These are phyloP conservation scores for Cheilosia impressa DNA, from an alignment of 2,888 invertebrate species.

Conservation along the genomic window DNA sequence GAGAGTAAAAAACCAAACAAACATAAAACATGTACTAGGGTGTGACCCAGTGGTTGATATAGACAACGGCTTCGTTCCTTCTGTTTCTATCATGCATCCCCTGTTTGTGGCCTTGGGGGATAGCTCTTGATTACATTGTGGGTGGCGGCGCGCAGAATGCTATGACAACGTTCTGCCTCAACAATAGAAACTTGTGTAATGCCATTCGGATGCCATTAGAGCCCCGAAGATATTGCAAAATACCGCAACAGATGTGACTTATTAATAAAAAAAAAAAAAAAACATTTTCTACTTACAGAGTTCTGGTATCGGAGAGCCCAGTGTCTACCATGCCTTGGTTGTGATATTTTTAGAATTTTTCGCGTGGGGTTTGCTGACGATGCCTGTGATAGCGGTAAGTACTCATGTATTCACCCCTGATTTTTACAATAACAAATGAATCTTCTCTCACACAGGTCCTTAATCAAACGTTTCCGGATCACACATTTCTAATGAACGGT, in stretches of 20 bases:
- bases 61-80: slow-evolving; percentile 35
- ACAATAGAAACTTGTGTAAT: slow-evolving; percentile 9
- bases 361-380: slow-evolving; percentile 99
- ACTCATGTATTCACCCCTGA: background rate
- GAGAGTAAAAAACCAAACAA: background rate
- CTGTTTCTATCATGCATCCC: slow-evolving; percentile 30
- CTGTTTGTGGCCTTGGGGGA: slow-evolving; percentile 28
- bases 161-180: slow-evolving; percentile 3
- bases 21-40: background rate
- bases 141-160: slow-evolving; percentile 18
- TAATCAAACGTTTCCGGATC: slow-evolving; percentile 98
- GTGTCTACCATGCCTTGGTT: slow-evolving; percentile 98
- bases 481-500: slow-evolving; percentile 99
- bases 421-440: background rate
- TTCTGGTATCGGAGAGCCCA: slow-evolving; percentile 96
- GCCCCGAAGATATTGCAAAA: slow-evolving; percentile 4
- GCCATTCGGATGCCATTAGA: slow-evolving; percentile 4
- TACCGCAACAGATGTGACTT: slow-evolving; percentile 15
- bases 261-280: background rate
- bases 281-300: slow-evolving; percentile 85
- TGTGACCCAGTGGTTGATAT: slow-evolving; percentile 9
- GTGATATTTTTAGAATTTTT: slow-evolving; percentile 99
- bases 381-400: slow-evolving; percentile 93
- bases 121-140: slow-evolving; percentile 31
- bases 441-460: slow-evolving; percentile 86